Evolutionary conservation across 2,797 vertebrate species (phyloP).

Genomic region (Danio tinwini): DNA sequence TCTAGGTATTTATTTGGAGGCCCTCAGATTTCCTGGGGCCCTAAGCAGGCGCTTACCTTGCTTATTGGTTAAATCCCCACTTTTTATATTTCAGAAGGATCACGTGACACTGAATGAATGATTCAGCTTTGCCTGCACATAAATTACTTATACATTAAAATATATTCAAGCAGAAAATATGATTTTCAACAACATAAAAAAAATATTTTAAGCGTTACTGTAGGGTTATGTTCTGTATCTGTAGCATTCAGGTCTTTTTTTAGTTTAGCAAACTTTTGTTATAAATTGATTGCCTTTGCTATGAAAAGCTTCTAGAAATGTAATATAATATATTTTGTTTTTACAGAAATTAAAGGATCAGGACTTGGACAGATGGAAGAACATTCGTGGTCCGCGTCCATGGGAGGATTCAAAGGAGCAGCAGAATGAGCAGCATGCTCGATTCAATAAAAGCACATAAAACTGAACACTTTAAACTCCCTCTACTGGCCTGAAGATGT

Average conservation of each 20-base stretch:
- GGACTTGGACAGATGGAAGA: constrained; percentile 88
- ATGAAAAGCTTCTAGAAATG: background rate
- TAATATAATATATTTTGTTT: constrained; percentile 43
- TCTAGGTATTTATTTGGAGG: too few relatives aligned
- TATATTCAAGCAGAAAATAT: too few relatives aligned
- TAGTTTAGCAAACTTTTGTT: background rate
- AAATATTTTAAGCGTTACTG: background rate
- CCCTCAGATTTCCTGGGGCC: too few relatives aligned
- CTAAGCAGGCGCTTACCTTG: too few relatives aligned
- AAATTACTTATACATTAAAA: background rate
- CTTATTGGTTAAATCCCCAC: too few relatives aligned
- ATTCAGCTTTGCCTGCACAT: background rate
- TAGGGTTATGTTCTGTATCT: background rate
- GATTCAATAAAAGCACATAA: constrained; percentile 57
- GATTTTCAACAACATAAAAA: background rate
- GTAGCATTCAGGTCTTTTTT: background rate
- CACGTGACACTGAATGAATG: background rate
- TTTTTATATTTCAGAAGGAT: background rate
- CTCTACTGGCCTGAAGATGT: constrained; percentile 3
- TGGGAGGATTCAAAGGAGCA: constrained; percentile 88
- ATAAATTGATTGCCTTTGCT: background rate
- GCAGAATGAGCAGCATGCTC: constrained; percentile 74
- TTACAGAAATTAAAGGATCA: constrained; percentile 84
- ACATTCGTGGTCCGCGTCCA: constrained; percentile 92
- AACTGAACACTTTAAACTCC: background rate